Base-by-base conservation (phyloP, 2,888 invertebrate genomes). In the Gandaritis pyraliata region DNA sequence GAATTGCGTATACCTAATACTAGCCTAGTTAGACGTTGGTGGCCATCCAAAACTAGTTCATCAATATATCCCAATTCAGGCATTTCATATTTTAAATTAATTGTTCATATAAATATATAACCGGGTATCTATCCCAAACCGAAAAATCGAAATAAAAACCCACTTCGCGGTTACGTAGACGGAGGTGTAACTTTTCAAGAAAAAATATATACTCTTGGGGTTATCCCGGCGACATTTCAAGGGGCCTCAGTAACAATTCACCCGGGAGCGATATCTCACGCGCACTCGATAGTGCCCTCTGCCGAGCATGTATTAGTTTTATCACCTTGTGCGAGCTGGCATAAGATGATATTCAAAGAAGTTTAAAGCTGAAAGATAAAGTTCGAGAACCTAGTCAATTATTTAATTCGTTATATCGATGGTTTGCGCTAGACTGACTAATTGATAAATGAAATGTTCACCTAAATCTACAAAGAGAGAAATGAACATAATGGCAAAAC, bases 161-260 rank as follows among this genome's bases (percentile, higher is more conserved):
- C 38, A 29, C 56, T 47, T 15, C 46, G 33, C 29, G 53, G 62
- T 58, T 57, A 72, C 74, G 72, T 68, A 71, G 73, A 65, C 71
- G 72, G 71, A 74, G 70, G 50, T 46, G 54, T 78, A 74, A 76
- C 73, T 78, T 78, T 75, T 69, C 74, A 72, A 72, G 74, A 69
- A 82, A 83, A 88, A 85, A 84, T 86, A 86, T 87, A 76, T 81
- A 78, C 87, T 80, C 86, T 58, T 72, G 85, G 86, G 88, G 80
- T 81, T 83, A 79, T 72, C 81, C 82, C 78, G 78, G 72, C 82
- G 86, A 87, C 88, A 86, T 83, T 84, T 87, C 86, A 86, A 84
- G 79, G 80, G 78, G 80, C 77, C 75, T 76, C 76, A 82, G 79
- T 76, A 74, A 69, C 71, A 77, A 82, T 81, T 75, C 88, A 75